Evolutionary conservation across 2,797 vertebrate species (phyloP).

Genomic region (Catostomus latipinnis): DNA sequence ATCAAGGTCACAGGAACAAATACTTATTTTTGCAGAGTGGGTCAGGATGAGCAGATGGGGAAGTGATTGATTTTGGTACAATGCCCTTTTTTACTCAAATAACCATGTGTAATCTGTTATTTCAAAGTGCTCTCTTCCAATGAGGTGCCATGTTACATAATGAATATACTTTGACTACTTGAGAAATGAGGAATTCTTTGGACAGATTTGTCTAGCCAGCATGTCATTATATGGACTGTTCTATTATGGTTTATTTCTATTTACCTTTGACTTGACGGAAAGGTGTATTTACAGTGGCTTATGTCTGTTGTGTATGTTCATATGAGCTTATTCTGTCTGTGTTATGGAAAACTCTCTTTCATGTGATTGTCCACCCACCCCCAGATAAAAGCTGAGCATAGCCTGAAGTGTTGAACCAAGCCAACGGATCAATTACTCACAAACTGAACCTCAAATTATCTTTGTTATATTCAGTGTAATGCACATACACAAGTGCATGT

Average conservation of each 20-base stretch:
- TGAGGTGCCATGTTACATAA: slow-evolving; percentile 60
- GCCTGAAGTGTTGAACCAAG: slow-evolving; percentile 2
- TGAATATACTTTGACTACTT: slow-evolving; percentile 60
- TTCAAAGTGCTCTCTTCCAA: slow-evolving; percentile 16
- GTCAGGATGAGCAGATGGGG: neutral
- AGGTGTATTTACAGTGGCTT: slow-evolving; percentile 35
- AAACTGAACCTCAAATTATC: slow-evolving; percentile 21
- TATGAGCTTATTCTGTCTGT: slow-evolving; percentile 14
- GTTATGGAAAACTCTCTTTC: slow-evolving; percentile 9
- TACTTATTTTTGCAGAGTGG: neutral
- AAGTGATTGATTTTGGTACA: neutral
- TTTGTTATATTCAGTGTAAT: slow-evolving; percentile 5
- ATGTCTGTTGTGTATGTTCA: slow-evolving; percentile 14
- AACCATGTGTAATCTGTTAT: slow-evolving; percentile 19
- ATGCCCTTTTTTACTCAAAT: neutral
- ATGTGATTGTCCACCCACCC: neutral
- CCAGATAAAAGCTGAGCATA: slow-evolving; percentile 22
- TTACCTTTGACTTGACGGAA: slow-evolving; percentile 17
- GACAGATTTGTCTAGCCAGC: slow-evolving; percentile 32
- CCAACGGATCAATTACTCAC: slow-evolving; percentile 17
- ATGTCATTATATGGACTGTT: slow-evolving; percentile 22
- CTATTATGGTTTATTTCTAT: slow-evolving; percentile 5
- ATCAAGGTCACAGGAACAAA: slow-evolving; percentile 45
- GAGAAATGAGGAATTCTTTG: slow-evolving; percentile 60
- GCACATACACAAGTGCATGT: neutral